Conservation (phyloP, 2,797 vertebrate genomes). For the Salarias fasciatus region DNA sequence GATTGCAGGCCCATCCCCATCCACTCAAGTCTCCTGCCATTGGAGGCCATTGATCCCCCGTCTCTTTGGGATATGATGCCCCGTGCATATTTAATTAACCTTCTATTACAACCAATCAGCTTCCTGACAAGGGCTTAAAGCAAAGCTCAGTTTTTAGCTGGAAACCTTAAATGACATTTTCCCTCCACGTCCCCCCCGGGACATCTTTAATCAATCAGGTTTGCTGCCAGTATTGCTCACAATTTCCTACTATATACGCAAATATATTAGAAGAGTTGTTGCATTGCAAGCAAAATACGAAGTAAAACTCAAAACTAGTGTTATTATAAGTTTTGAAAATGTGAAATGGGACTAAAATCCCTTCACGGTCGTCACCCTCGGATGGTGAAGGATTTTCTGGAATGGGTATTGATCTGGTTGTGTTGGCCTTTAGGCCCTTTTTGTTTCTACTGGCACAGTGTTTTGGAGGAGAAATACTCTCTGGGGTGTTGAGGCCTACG, state of each 20-base stretch:
- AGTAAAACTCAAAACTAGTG: too few species aligned
- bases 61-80: conserved; percentile 70
- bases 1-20: conserved; percentile 74
- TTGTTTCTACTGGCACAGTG: conserved; percentile 8
- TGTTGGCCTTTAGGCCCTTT: conserved; percentile 18
- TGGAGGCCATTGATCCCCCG: conserved; percentile 68
- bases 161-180: conserved; percentile 44
- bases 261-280: too few species aligned
- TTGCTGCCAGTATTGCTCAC: too few species aligned
- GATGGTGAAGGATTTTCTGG: conserved; percentile 3
- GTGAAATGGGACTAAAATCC: background rate
- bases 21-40: conserved; percentile 58
- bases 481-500: conserved; percentile 18
- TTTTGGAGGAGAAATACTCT: conserved; percentile 39
- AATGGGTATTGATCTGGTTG: conserved; percentile 52
- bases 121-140: conserved; percentile 36
- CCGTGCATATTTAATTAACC: conserved; percentile 75
- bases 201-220: conserved; percentile 6
- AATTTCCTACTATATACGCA: too few species aligned
- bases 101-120: conserved; percentile 57
- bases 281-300: background rate
- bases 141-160: conserved; percentile 27
- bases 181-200: background rate
- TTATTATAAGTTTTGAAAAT: background rate
- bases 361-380: conserved; percentile 2